Conservation (phyloP, 2,888 invertebrate species). For the Drosophila paucipuncta region DNA sequence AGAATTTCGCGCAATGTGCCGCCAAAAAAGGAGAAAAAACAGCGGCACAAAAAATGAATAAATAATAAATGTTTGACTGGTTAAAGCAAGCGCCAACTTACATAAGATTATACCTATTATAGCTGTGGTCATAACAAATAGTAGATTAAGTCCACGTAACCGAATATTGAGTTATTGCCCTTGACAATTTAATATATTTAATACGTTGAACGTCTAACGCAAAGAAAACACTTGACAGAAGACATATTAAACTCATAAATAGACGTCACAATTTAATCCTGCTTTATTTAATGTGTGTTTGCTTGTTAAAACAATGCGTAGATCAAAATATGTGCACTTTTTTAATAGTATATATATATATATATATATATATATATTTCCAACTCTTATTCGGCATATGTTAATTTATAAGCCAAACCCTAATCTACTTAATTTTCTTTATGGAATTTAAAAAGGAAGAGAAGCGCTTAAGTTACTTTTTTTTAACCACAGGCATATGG, state of each 20-base stretch:
- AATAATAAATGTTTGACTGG: constrained; percentile 51
- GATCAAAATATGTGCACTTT: background rate
- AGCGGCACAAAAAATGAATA: constrained; percentile 43
- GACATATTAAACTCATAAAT: background rate
- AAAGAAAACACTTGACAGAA: background rate
- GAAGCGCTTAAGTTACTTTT: background rate
- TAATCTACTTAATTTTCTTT: background rate
- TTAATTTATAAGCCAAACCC: no score
- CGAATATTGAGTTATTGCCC: background rate
- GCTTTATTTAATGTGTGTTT: background rate
- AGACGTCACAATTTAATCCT: background rate
- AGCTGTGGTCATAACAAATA: no score
- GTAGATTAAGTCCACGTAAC: background rate
- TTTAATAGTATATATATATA: background rate
- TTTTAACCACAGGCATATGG: background rate
- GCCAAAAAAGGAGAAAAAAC: constrained; percentile 23
- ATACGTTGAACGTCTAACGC: background rate
- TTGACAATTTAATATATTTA: background rate
- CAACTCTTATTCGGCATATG: background rate
- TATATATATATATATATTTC: background rate
- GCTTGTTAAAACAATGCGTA: background rate
- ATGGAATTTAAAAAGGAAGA: no score
- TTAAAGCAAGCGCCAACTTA: constrained; percentile 22
- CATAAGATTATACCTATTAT: constrained; percentile 9
- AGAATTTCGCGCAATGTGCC: constrained; percentile 53